Evolutionary conservation across 2,888 invertebrate species (phyloP).

Genomic region (Acrobeloides nanus): DNA sequence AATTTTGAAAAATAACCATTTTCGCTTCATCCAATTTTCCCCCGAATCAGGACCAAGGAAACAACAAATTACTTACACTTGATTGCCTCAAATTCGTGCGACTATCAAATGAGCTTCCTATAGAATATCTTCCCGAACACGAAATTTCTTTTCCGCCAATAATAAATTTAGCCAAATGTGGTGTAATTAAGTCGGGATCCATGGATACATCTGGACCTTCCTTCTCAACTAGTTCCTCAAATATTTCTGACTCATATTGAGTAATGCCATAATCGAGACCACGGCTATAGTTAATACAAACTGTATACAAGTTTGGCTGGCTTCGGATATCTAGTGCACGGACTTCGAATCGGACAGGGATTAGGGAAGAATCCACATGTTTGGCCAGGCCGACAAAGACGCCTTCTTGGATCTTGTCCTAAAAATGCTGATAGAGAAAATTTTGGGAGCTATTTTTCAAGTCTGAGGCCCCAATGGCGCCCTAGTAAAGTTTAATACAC

Average conservation of each 20-base stretch:
- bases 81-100: too few species aligned
- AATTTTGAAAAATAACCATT: too few species aligned
- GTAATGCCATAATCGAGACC: conserved; percentile 25
- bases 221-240: conserved; percentile 5
- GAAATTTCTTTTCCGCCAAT: conserved; percentile 14
- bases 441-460: too few species aligned
- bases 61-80: too few species aligned
- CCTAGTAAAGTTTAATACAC: too few species aligned
- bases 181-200: not conserved
- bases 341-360: conserved; percentile 15
- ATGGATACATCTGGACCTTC: not conserved
- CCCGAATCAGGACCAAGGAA: too few species aligned
- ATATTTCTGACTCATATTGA: conserved; percentile 8
- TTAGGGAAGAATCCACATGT: conserved; percentile 20
- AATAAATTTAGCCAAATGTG: conserved; percentile 10
- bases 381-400: conserved; percentile 24
- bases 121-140: not conserved
- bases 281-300: conserved; percentile 26
- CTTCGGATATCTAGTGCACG: conserved; percentile 15
- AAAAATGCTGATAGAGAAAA: too few species aligned
- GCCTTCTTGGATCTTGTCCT: conserved; percentile 15
- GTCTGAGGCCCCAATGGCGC: too few species aligned
- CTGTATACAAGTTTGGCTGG: conserved; percentile 19
- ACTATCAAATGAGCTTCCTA: too few species aligned
- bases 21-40: too few species aligned